A percentile compares a stretch with the other conserved stretches of the same genome.
Evolutionary conservation across 2,888 invertebrate species (phyloP).

Genomic region (Tryphoninae sp.): DNA sequence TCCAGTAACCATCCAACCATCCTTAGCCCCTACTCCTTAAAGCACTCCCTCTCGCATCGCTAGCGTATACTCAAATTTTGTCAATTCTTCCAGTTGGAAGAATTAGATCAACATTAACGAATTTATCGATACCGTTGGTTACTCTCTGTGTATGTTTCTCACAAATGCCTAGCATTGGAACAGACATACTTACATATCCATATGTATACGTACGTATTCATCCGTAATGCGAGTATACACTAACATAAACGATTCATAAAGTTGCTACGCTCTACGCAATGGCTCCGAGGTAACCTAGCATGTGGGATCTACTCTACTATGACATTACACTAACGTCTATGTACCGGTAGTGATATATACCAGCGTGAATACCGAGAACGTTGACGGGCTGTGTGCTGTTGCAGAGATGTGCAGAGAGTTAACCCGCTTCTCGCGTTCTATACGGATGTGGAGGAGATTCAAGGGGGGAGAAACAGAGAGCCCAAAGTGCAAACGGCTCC

Average conservation of each 20-base stretch:
- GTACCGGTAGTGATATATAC: slow-evolving; percentile 21
- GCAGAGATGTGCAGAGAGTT: slow-evolving; percentile 41
- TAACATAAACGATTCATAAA: slow-evolving; percentile 52
- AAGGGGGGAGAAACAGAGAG: slow-evolving; percentile 20
- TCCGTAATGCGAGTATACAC: slow-evolving; percentile 12
- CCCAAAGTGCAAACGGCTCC: slow-evolving; percentile 26
- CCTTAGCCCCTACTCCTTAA: too few species aligned
- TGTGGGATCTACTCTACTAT: slow-evolving; percentile 18
- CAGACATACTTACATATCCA: slow-evolving; percentile 3
- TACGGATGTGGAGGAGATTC: not conserved
- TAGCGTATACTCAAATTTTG: too few species aligned
- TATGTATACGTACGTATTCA: slow-evolving; percentile 10
- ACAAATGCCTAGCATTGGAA: not conserved
- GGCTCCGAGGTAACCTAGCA: slow-evolving; percentile 14
- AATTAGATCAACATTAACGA: too few species aligned
- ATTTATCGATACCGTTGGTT: too few species aligned
- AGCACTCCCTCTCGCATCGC: too few species aligned
- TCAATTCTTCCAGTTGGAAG: not conserved
- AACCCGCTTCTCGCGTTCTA: slow-evolving; percentile 27
- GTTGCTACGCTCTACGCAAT: slow-evolving; percentile 15
- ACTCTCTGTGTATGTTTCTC: too few species aligned
- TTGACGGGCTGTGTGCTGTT: slow-evolving; percentile 3
- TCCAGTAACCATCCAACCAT: too few species aligned
- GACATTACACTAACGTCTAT: slow-evolving; percentile 6
- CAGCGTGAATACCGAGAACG: slow-evolving; percentile 40